Evolutionary conservation across 2,888 invertebrate genomes (phyloP), one percentile per base, ranked within the genome.

Genomic region (Phymatocera aterrima): DNA sequence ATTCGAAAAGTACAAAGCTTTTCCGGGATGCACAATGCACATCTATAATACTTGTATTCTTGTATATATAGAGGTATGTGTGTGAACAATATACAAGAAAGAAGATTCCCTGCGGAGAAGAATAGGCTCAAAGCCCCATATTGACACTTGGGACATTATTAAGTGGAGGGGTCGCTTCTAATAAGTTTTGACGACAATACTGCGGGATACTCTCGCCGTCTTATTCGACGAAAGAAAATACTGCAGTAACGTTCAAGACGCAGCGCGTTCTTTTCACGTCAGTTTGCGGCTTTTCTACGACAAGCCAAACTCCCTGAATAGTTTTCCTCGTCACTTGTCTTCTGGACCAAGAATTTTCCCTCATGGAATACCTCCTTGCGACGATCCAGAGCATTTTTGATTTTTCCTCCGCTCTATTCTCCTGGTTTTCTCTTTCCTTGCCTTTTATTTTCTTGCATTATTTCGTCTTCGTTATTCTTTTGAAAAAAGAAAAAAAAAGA

Each of bases 131-230:
- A 46, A 28, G 60, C 78, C 40, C 60, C 65, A 78, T 78, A 78
- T 78, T 78, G 80, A 83, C 79, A 81, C 81, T 82, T 77, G 79
- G 75, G 80, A 80, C 79, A 80, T 81, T 81, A 81, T 79, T 79
- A 83, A 81, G 82, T 79, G 78, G 78, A 78, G 68, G 78, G 77
- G 79, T 72, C 77, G 79, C 48, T 75, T 79, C 81, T 83, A 83
- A 83, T 83, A 82, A 84, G 81, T 79, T 82, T 79, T 77, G 77
- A 81, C 79, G 82, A 83, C 81, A 78, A 80, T 78, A 79, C 48
- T 72, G 37, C 31, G 28, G 54, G 74, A 60, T 37, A 79, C 77
- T 81, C 72, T 78, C 48, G 77, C 43, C 40, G 77, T 77, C 79
- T 82, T 80, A 81, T 65, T 81, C 79, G 60, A 51, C 60, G 34